phyloP scores from a whole-genome alignment of 1,140 invertebrate species.

The Lamellibrachia luymesi region DNA sequence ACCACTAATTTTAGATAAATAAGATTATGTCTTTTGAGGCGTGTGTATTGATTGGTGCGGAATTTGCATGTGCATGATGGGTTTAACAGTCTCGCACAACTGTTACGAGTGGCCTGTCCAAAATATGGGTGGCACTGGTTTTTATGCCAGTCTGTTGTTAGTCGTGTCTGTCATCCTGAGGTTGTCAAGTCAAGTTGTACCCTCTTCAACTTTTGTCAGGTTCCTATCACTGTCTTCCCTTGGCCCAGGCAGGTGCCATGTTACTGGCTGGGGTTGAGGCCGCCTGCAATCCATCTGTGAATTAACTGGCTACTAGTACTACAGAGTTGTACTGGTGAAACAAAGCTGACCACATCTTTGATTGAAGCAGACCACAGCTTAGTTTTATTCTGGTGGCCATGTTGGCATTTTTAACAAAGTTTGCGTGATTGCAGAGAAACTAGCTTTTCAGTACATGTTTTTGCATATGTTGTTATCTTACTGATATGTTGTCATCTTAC shows the following conservation, averaged over 20 bases:
- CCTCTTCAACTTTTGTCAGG: background rate
- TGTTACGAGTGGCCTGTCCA: background rate
- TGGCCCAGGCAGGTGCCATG: too few relatives aligned
- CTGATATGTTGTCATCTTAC: too few relatives aligned
- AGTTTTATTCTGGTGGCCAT: background rate
- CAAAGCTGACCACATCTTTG: background rate
- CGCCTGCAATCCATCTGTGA: background rate
- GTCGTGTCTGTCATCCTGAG: background rate
- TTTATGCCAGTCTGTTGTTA: background rate
- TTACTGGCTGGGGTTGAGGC: too few relatives aligned
- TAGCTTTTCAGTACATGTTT: too few relatives aligned
- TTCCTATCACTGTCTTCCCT: too few relatives aligned
- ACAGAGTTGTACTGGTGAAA: background rate
- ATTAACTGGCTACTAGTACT: background rate
- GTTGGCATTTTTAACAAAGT: background rate
- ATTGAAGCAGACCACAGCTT: background rate
- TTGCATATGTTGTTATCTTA: too few relatives aligned
- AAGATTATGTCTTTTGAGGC: background rate
- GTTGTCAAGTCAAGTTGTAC: background rate
- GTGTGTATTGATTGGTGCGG: background rate
- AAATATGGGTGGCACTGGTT: background rate
- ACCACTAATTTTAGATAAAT: too few relatives aligned
- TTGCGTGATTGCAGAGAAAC: background rate
- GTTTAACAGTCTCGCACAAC: background rate
- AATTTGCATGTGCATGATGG: background rate